Evolutionary conservation across 2,888 invertebrate species (phyloP), one percentile per base, ranked within the genome.

Genomic region (Nemurella pictetii): DNA sequence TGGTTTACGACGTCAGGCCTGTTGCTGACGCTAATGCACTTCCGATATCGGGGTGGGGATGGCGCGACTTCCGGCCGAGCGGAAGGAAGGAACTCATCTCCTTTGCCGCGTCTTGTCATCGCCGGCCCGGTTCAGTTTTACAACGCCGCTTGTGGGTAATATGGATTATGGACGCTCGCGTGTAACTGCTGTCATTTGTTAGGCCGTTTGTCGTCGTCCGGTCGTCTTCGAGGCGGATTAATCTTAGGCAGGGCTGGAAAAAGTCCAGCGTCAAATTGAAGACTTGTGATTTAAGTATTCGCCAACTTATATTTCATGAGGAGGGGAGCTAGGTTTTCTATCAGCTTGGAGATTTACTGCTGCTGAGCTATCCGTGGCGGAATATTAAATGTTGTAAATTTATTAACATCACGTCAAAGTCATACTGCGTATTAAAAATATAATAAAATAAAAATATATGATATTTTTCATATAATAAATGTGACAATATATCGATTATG

Each of bases 1-100:
- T 82, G 72, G 82, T 82, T 82, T 82, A 82, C 72, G 82, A 55
- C 72, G 55, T 28, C 55, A 27, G 27, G 72, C 72, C 81, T 82
- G 82, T 55, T 55, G 15, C 55, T 82, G 82, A 82, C 82, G 55
- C 82, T 82, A 82, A 82, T 82, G 82, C 82, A 82, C 82, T 82
- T 82, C 82, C 82, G 82, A 82, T 82, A 29, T 55, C 27, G 55
- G 82, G 28, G 78, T 0, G 82, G 82, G 82, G 55, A 77, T 30
- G 2, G 78, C 30, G 5, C 29, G 0, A 29, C 78, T 78, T 78
- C 78, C 78, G 28, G 78, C 5, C 29, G 30, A 30, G 36, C 78
- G 78, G 80, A 36, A 80, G 80, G 80, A 55, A 82, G 72, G 29
- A 82, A 55, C 72, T 82, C 82, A 29, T 82, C 82, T 82, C 26